Base-by-base conservation (phyloP, 2,888 invertebrate species). In the Xylophagus ater region DNA sequence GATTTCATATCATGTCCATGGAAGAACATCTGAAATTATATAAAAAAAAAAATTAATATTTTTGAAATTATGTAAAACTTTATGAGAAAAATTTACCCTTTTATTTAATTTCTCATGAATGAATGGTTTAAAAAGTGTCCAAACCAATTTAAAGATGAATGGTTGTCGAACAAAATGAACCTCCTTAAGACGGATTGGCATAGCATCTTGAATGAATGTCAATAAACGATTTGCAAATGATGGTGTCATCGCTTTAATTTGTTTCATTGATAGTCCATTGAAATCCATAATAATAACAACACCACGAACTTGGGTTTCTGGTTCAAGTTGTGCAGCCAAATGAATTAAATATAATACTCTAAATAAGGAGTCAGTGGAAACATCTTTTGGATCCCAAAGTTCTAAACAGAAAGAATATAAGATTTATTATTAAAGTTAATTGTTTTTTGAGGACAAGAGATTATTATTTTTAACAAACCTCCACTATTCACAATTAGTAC, bases 111-210 rank as follows among this genome's bases (percentile, higher is more conserved):
- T 88, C 52, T 82, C 80, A 49, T 72, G 72, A 51, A 87, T 76
- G 56, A 87, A 79, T 7, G 86, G 86, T 62, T 85, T 85, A 69
- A 87, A 87, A 59, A 87, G 74, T 33, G 72, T 67, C 86, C 87
- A 88, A 2, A 87, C 85, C 62, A 84, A 72, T 56, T 80, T 85
- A 67, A 88, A 88, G 45, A 87, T 66, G 66, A 79, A 80, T 1
- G 88, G 86, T 55, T 88, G 80, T 55, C 85, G 85, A 3, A 88
- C 83, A 56, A 87, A 79, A 64, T 88, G 87, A 8, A 87, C 79
- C 65, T 86, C 85, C 62, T 85, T 87, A 50, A 87, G 68, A 38
- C 87, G 72, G 35, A 86, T 61, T 3, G 87, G 86, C 84, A 87
- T 83, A 0, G 87, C 86, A 41, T 87, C 84, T 64, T 88, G 87